Evolutionary conservation across 2,797 vertebrate species (phyloP).

Genomic region (Tenualosa ilisha): DNA sequence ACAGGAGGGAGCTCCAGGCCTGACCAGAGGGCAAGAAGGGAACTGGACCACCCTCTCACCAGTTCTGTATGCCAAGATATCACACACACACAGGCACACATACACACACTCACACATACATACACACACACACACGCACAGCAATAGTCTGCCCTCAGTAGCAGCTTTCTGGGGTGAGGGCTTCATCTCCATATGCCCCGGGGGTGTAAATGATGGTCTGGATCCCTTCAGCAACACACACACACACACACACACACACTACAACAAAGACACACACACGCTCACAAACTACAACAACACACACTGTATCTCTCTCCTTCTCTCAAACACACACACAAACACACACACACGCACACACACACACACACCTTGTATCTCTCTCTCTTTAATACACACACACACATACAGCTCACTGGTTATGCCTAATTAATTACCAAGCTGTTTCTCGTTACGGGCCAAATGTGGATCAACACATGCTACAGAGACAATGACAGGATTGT

Average conservation of each 20-base stretch:
- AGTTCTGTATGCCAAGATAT: background rate
- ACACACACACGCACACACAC: constrained; percentile 34
- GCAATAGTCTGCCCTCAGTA: constrained; percentile 28
- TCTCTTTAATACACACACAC: background rate
- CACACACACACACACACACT: background rate
- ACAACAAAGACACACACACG: background rate
- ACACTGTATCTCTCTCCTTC: constrained; percentile 17
- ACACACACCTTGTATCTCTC: constrained; percentile 33
- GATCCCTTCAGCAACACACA: constrained; percentile 36
- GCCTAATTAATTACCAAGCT: constrained; percentile 66
- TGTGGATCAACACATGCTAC: constrained; percentile 54
- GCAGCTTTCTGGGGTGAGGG: constrained; percentile 47
- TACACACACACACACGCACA: constrained; percentile 32
- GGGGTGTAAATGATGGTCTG: constrained; percentile 50
- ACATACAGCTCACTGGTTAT: constrained; percentile 54
- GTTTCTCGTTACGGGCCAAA: constrained; percentile 58
- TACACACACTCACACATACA: background rate
- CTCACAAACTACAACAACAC: constrained; percentile 23
- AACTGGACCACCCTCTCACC: constrained; percentile 25
- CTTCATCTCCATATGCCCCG: constrained; percentile 45
- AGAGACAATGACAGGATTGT: constrained; percentile 38
- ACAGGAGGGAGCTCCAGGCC: constrained; percentile 41
- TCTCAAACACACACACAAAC: background rate
- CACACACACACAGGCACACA: background rate
- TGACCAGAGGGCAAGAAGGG: constrained; percentile 49